Percentiles rank a stretch among this genome's conserved stretches.
These are phyloP conservation scores for Stigmatopora argus DNA, from an alignment of 2,113 vertebrate genomes.

Conservation along the genomic window DNA sequence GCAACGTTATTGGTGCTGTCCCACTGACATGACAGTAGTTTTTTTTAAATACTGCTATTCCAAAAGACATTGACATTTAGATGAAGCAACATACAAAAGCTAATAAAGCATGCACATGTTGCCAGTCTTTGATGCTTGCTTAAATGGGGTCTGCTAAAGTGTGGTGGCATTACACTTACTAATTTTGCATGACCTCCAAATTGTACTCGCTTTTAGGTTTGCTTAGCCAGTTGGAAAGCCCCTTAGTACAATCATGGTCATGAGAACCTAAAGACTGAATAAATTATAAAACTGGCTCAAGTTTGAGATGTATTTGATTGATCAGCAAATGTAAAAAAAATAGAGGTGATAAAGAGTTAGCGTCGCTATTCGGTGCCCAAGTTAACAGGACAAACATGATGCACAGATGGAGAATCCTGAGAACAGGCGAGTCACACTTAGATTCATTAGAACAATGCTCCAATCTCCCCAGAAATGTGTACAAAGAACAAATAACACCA, in stretches of 20 bases:
- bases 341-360: slow-evolving; percentile 41
- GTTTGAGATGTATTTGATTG: slow-evolving; percentile 48
- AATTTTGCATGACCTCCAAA: not conserved
- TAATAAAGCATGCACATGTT: not conserved
- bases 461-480: slow-evolving; percentile 9
- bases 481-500: not conserved
- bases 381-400: slow-evolving; percentile 44
- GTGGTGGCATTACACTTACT: not conserved
- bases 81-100: not conserved
- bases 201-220: not conserved
- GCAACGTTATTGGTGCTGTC: not conserved
- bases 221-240: not conserved
- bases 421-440: slow-evolving; percentile 16
- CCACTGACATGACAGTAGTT: not conserved
- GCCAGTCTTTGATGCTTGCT: not conserved
- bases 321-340: slow-evolving; percentile 32
- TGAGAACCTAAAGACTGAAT: slow-evolving; percentile 26
- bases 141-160: not conserved
- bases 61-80: not conserved
- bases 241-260: slow-evolving; percentile 33
- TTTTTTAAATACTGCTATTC: not conserved
- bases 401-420: slow-evolving; percentile 42
- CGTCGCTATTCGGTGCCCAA: slow-evolving; percentile 48
- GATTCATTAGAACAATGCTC: slow-evolving; percentile 18
- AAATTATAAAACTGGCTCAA: slow-evolving; percentile 29